phyloP scores from a whole-genome alignment of 2,113 vertebrate genomes.

The Sigmodon hispidus region DNA sequence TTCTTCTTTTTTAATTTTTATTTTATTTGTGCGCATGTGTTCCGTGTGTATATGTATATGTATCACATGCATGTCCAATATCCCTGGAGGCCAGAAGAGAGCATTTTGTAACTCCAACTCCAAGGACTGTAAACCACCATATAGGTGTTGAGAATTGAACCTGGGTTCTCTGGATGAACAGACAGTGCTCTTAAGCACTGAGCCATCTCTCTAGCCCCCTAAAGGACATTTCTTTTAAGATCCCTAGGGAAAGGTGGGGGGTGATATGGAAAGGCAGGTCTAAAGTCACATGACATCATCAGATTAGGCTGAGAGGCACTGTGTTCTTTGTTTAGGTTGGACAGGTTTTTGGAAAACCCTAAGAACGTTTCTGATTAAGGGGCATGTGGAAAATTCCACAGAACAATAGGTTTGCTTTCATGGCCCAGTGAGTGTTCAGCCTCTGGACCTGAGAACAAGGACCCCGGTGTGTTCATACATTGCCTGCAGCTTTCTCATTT shows the following conservation, averaged over 20 bases:
- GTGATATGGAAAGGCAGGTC: not conserved
- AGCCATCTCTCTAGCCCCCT: not conserved
- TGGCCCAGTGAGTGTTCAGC: not conserved
- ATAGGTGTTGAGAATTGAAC: not conserved
- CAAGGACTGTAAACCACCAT: not conserved
- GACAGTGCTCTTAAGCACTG: not conserved
- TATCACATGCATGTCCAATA: not conserved
- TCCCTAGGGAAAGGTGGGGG: not conserved
- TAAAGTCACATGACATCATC: not conserved
- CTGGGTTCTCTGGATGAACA: not conserved
- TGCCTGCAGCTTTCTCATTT: not conserved
- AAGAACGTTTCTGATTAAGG: not conserved
- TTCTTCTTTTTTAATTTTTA: not conserved
- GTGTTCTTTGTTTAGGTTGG: not conserved
- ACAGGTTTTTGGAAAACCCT: not conserved
- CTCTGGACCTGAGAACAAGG: not conserved
- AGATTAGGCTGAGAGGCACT: not conserved
- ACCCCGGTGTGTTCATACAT: not conserved
- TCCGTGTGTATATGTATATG: not conserved
- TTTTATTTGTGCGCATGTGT: not conserved
- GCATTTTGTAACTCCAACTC: not conserved
- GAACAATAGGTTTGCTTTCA: not conserved
- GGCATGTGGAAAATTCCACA: not conserved
- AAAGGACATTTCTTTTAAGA: not conserved
- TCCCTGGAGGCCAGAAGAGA: not conserved